These are phyloP conservation scores for Tenualosa thibaudeaui DNA, from an alignment of 2,797 vertebrate genomes.

Conservation along the genomic window DNA sequence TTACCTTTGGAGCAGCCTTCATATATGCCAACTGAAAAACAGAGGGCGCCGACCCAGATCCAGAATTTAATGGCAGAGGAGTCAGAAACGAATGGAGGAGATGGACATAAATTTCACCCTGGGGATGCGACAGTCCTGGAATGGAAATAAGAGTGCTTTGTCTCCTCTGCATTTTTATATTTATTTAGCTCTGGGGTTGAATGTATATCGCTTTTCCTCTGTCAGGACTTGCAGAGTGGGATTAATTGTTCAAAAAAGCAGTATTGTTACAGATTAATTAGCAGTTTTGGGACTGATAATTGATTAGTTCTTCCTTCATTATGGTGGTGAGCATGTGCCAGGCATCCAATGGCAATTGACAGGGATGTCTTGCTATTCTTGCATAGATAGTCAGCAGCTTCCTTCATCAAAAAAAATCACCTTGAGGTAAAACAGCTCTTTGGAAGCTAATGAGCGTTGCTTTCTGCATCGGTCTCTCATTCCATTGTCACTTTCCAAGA, in stretches of 20 bases:
- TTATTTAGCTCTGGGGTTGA: background rate
- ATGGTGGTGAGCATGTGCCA: background rate
- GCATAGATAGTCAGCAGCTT: background rate
- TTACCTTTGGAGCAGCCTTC: background rate
- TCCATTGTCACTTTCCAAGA: background rate
- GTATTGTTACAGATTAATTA: background rate
- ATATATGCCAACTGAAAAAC: background rate
- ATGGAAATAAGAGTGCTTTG: conserved; percentile 3
- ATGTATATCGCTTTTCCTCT: background rate
- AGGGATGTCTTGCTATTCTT: background rate
- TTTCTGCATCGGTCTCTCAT: background rate
- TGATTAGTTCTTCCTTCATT: background rate
- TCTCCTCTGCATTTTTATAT: background rate
- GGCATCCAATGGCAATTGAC: background rate
- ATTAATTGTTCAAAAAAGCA: background rate
- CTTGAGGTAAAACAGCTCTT: background rate
- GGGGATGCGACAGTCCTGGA: background rate
- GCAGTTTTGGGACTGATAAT: background rate
- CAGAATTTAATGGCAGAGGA: background rate
- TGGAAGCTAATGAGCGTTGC: conserved; percentile 1
- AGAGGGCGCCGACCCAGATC: background rate
- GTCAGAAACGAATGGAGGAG: background rate
- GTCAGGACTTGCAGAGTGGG: background rate
- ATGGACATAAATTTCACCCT: background rate
- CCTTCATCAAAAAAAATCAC: background rate